Evolutionary conservation across 2,888 invertebrate species (phyloP).

Genomic region (Sthenelais limicola): DNA sequence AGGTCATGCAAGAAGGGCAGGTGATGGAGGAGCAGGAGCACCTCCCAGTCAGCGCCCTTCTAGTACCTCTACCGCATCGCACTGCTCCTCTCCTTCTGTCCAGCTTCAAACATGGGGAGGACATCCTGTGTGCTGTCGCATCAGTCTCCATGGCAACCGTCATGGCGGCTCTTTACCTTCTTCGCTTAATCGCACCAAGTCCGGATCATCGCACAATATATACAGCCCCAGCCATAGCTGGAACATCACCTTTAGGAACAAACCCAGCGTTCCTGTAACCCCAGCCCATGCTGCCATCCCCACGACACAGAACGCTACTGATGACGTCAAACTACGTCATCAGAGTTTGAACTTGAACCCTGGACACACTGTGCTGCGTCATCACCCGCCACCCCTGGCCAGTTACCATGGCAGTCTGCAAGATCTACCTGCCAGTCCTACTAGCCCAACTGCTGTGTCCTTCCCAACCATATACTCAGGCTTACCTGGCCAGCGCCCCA

Average conservation of each 20-base stretch:
- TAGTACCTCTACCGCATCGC: no score
- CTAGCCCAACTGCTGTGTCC: no score
- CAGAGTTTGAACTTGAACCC: not conserved
- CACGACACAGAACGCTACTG: slow-evolving; percentile 1
- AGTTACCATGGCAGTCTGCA: slow-evolving; percentile 24
- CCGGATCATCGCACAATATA: not conserved
- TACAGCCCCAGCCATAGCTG: slow-evolving; percentile 9
- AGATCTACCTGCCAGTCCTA: not conserved
- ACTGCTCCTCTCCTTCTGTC: not conserved
- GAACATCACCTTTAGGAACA: not conserved
- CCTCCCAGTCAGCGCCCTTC: no score
- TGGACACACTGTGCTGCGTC: not conserved
- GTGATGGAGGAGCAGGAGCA: not conserved
- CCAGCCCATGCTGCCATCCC: not conserved
- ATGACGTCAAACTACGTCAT: slow-evolving; percentile 30
- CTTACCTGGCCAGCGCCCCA: no score
- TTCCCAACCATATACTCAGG: no score
- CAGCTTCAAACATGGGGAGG: slow-evolving; percentile 29
- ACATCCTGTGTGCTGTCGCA: slow-evolving; percentile 26
- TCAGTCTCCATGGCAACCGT: slow-evolving; percentile 28
- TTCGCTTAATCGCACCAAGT: not conserved
- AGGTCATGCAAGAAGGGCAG: not conserved
- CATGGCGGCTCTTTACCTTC: slow-evolving; percentile 22
- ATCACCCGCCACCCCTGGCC: not conserved
- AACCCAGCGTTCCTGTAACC: not conserved